Base-by-base conservation (phyloP, 2,113 vertebrate genomes). In the Glareola pratincola region DNA sequence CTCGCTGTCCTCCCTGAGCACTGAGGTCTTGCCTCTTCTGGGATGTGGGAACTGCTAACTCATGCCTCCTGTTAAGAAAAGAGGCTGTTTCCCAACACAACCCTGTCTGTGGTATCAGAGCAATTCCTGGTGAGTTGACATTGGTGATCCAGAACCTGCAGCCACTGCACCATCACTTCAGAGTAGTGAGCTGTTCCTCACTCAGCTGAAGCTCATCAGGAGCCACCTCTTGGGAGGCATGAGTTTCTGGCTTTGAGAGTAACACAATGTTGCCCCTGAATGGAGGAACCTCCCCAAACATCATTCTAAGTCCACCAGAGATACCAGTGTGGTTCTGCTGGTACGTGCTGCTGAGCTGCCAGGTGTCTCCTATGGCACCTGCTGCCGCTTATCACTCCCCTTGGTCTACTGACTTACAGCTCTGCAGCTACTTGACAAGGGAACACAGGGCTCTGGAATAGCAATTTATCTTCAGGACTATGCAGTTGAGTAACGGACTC, bases 231-330 rank as follows among this genome's bases (percentile, higher is more conserved):
- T 39, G 5, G 8, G 18, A 69, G 12, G 8, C 19, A 3, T 2
- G 8, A 39, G 14, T 30, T 76, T 43, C 27, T 66, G 45, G 7
- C 3, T 56, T 51, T 74, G 36, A 34, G 34, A 47, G 12, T 8
- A 34, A 32, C 16, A 15, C 9, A 20, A 0, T 10, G 2, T 7
- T 17, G 19, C 10, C 12, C 32, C 22, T 62, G 12, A 7, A 15
- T 12, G 34, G 64, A 56, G 23, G 14, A 71, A 10, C 26, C 22
- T 57, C 8, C 14, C 6, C 51, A 57, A 2, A 29, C 8, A 4
- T 10, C 14, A 19, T 71, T 30, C 51, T 34, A 30, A 21, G 24
- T 36, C 47, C 41, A 29, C 12, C 12, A 10, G 45, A 21, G 14
- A 21, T 14, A 1, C 1, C 12, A 7, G 6, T 16, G 21, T 20